Conservation (phyloP, 2,797 vertebrate genomes). For the Pygocentrus nattereri region DNA sequence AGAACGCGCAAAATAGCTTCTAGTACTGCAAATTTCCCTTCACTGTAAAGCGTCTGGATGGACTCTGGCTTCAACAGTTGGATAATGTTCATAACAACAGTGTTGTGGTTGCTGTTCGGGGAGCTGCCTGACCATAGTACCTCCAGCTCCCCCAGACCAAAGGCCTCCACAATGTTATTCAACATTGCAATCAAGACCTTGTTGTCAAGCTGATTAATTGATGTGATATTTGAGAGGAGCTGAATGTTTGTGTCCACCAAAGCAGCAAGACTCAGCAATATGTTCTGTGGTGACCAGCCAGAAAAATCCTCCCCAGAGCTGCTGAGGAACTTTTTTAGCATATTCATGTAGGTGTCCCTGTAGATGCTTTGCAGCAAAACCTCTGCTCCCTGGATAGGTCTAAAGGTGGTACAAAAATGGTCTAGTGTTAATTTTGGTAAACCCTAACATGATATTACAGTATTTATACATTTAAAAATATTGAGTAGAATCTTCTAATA, state of each 20-base stretch:
- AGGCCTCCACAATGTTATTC: slow-evolving; percentile 60
- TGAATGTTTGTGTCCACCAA: slow-evolving; percentile 66
- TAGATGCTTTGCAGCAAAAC: slow-evolving; percentile 71
- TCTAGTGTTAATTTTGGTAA: not conserved
- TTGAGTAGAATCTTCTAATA: not conserved
- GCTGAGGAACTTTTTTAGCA: slow-evolving; percentile 30
- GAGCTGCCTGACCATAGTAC: slow-evolving; percentile 59
- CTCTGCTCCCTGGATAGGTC: slow-evolving; percentile 73
- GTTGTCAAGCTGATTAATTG: slow-evolving; percentile 55
- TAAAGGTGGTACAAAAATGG: slow-evolving; percentile 56
- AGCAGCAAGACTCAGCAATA: slow-evolving; percentile 63
- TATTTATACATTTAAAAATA: not conserved
- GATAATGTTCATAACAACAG: slow-evolving; percentile 63
- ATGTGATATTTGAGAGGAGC: slow-evolving; percentile 54
- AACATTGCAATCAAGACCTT: slow-evolving; percentile 59
- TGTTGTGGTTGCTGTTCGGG: slow-evolving; percentile 62
- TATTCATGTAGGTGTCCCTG: slow-evolving; percentile 48
- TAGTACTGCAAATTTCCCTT: slow-evolving; percentile 65
- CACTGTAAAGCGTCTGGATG: slow-evolving; percentile 53
- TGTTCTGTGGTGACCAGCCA: slow-evolving; percentile 58
- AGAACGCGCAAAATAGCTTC: slow-evolving; percentile 63
- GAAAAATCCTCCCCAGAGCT: slow-evolving; percentile 52
- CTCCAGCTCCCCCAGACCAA: slow-evolving; percentile 69
- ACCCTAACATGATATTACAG: not conserved
- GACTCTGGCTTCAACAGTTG: slow-evolving; percentile 64